Evolutionary conservation across 2,797 vertebrate species (phyloP), one percentile per base, ranked within the genome.

Genomic region (Phylloscopus collybita): DNA sequence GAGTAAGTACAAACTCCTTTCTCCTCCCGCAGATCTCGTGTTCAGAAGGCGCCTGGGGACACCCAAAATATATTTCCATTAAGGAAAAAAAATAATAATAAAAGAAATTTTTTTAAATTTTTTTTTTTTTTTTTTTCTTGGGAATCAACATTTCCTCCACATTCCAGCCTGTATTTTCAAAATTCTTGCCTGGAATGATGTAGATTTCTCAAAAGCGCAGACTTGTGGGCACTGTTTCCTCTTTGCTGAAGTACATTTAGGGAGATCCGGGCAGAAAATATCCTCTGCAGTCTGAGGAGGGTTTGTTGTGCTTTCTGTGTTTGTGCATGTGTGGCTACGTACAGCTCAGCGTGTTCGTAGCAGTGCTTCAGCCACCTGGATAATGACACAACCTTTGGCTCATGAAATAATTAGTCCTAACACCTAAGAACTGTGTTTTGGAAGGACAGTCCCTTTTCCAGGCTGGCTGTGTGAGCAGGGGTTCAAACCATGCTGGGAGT

Each of bases 1-100:
- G 4, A 98, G 99, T 99, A 98, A 99, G 99, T 98, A 69, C 72
- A 13, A 82, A 75, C 90, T 93, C 32, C 23, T 61, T 71, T 42
- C 40, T 53, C 51, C 71, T 71, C 57, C 45, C 8, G 8, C 65
- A 36, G 47, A n/a, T 61, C 50, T 66, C 30, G 5, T 38, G 53
- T 23, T 54, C 45, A 62, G 76, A 75, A 80, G 23, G n/a, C 0
- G 9, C 74, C 71, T 50, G 42, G 74, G 71, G 83, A 91, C 34
- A 60, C 50, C 8, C 32, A 64, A 76, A 88, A 60, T 90, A 20
- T 36, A 45, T 90, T 94, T 59, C 40, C 54, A 83, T 54, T 53
- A 54, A 51, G 23, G 25, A 32, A 45, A 26, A 27, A 19, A 17
- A n/a, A 10, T 2, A 50, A 13, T 5, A 54, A 65, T 25, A 32